Evolutionary conservation across 2,113 vertebrate genomes (phyloP).

Genomic region (Atractosteus spatula): DNA sequence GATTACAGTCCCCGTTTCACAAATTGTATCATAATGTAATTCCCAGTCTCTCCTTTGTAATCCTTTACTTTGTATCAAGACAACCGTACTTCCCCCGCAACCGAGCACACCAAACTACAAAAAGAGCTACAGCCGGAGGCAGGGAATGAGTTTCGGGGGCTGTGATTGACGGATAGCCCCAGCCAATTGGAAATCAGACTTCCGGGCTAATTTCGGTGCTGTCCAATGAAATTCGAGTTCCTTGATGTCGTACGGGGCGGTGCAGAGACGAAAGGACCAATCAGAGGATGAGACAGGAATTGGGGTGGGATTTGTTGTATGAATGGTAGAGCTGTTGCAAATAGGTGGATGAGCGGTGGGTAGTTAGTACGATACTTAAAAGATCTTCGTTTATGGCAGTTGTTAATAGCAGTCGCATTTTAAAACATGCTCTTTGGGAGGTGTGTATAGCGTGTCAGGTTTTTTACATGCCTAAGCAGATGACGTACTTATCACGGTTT

Average conservation of each 20-base stretch:
- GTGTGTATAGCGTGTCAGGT: no score
- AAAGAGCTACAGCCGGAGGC: neutral
- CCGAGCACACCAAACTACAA: neutral
- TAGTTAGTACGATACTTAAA: no score
- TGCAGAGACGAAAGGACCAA: slow-evolving; percentile 3
- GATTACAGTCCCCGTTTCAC: neutral
- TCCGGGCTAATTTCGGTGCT: neutral
- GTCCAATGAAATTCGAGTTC: neutral
- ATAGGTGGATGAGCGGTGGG: neutral
- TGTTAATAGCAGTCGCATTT: no score
- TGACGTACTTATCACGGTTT: no score
- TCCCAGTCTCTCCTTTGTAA: slow-evolving; percentile 8
- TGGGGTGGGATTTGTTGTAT: slow-evolving; percentile 7
- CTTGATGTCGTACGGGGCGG: neutral
- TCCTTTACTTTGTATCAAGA: slow-evolving; percentile 6
- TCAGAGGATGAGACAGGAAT: neutral
- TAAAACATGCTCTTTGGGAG: no score
- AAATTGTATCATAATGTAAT: neutral
- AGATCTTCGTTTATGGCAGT: no score
- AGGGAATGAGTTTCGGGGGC: neutral
- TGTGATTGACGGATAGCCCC: neutral
- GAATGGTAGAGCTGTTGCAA: neutral
- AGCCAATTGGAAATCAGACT: neutral
- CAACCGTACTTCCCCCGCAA: neutral
- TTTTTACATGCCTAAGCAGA: no score